Evolutionary conservation across 2,113 vertebrate genomes (phyloP), one percentile per base, ranked within the genome.

Genomic region (Tichodroma muraria): DNA sequence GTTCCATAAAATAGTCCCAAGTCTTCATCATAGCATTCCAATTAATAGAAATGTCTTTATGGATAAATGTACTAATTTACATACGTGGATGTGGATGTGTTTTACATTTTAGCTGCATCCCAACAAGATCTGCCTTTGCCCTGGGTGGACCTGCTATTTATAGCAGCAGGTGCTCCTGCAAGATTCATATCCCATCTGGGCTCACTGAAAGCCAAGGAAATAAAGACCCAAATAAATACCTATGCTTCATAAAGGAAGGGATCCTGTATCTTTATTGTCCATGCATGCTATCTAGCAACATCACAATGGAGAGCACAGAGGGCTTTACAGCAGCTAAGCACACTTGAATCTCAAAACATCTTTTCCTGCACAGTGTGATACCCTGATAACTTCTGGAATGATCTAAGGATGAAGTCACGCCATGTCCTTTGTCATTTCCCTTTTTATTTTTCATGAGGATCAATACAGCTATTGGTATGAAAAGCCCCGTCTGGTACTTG

Each of bases 401-500:
- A 66, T n/a, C 40, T n/a, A 52, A 64, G 4, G 1, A 68, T 70
- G 28, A 88, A 87, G 45, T 40, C 61, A 30, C 1, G 0, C 68
- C 68, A 45, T 18, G 13, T 57, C 42, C 45, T 27, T 68, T 85
- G 38, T 72, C 31, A 72, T 40, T 21, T 79, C 45, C 82, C 15
- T 85, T 78, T 38, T 77, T 79, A 77, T 66, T 80, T 80, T 53
- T 37, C 15, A 47, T 59, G 82, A 89, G 53, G 22, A 70, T 73
- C 75, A 70, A 56, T 70, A 64, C 19, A 88, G 68, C 23, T 80
- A 75, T 93, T 88, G 79, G 68, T 95, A 56, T 80, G 75, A 89
- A 95, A 95, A 89, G n/a, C 79, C 89, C 79, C 0, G 0, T 70
- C 80, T 94, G 75, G 27, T 91, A 47, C 52, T 75, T 83, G 79